Percentiles rank a stretch among this genome's conserved stretches.
Evolutionary conservation across 2,113 vertebrate species (phyloP).

Genomic region (Neotragus pygmaeus): DNA sequence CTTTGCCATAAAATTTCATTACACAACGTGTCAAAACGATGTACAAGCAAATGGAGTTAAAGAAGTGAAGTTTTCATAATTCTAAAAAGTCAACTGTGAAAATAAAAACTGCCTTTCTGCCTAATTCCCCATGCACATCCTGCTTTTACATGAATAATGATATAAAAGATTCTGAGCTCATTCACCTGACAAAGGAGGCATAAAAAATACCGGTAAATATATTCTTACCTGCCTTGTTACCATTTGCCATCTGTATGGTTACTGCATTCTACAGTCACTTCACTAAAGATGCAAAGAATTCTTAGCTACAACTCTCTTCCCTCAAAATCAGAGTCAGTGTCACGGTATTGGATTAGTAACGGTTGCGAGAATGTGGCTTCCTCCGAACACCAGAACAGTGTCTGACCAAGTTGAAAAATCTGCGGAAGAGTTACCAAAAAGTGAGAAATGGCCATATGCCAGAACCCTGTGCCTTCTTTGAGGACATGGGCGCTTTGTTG

Average conservation of each 20-base stretch:
- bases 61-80: constrained; percentile 61
- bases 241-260: constrained; percentile 29
- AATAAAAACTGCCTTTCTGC: constrained; percentile 42
- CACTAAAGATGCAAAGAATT: constrained; percentile 6
- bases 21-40: constrained; percentile 29
- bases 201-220: constrained; percentile 19
- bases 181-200: constrained; percentile 35
- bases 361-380: constrained; percentile 69
- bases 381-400: constrained; percentile 67
- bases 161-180: constrained; percentile 10
- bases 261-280: constrained; percentile 19
- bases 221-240: constrained; percentile 48
- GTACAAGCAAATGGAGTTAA: constrained; percentile 37
- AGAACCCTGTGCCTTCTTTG: constrained; percentile 71
- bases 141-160: constrained; percentile 37
- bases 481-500: constrained; percentile 68
- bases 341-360: not conserved
- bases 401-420: constrained; percentile 72
- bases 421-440: constrained; percentile 69
- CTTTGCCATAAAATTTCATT: constrained; percentile 59
- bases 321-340: not conserved
- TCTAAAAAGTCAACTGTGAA: constrained; percentile 62
- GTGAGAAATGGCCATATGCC: constrained; percentile 56
- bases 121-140: constrained; percentile 31
- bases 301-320: constrained; percentile 12